Base-by-base conservation (phyloP, 2,113 vertebrate species). In the Columba livia region DNA sequence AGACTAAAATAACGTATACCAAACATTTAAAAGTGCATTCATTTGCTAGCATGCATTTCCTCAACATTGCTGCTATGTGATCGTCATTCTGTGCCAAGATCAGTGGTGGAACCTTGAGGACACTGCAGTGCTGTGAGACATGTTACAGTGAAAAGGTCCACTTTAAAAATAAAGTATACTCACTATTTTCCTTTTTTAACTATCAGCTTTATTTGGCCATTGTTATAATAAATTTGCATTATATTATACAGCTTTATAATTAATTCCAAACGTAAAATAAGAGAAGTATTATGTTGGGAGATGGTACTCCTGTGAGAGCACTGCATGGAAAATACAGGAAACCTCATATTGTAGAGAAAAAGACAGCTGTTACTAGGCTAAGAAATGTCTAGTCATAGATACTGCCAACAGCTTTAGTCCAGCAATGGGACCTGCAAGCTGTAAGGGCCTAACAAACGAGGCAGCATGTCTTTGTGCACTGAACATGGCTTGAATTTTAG, bases 191-290 rank as follows among this genome's bases (percentile, higher is more conserved):
- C 7, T 10, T 60, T 93, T 85, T 83, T 64, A 94, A 42, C 21
- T 32, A n/a, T 34, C 28, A 79, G 32, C 34, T 79, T 79, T 85
- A 69, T 85, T 88, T 82, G 40, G 20, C 38, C 20, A 69, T 48
- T 85, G 34, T 93, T 94, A 79, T 62, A 1, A 67, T 79, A 88
- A 82, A 91, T 93, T 82, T 88, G 31, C 38, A 66, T 85, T 50
- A 8, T 36, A 67, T 85, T 91, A 34, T 56, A 74, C 28, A 80
- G 19, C 80, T 84, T 74, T 79, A 71, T 54, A 85, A 87, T 84
- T 89, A 78, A 89, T 95, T 77, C 64, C 31, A 62, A 91, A 85
- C 18, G 32, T 51, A 84, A 91, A 90, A 85, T 74, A 81, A 82
- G 47, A 51, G 61, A 73, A 73, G 8, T 92, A 73, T 50, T 74